A percentile compares a stretch with the other conserved stretches of the same genome.
Conservation (phyloP, 1,140 invertebrate genomes). For the Dendrolimus punctatus region DNA sequence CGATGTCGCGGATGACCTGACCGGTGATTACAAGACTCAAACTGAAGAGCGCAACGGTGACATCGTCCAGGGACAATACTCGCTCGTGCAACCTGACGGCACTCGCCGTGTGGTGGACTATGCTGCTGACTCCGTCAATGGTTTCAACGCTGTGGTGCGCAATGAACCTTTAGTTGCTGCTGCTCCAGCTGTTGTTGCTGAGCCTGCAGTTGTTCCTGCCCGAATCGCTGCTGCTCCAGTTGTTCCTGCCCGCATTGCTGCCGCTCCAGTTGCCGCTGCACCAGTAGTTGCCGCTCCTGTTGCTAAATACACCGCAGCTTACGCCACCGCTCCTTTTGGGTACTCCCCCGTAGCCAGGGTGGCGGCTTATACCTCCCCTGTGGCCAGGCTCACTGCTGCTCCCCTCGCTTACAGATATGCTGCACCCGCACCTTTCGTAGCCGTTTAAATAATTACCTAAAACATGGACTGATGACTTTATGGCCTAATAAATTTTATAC, state of each 20-base stretch:
- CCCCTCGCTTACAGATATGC: constrained; percentile 19
- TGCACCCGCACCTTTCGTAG: constrained; percentile 26
- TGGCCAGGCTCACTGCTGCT: constrained; percentile 3
- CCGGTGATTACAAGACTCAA: constrained; percentile 68
- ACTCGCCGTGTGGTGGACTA: constrained; percentile 77
- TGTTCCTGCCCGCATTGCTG: constrained; percentile 25
- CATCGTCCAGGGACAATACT: constrained; percentile 76
- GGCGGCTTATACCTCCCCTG: background rate
- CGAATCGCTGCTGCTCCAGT: constrained; percentile 29
- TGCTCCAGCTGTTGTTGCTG: constrained; percentile 39
- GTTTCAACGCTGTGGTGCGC: constrained; percentile 71
- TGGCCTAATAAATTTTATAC: constrained; percentile 32
- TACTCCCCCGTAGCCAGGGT: constrained; percentile 24
- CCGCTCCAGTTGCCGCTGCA: constrained; percentile 30
- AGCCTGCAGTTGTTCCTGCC: constrained; percentile 22
- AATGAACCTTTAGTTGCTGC: constrained; percentile 53
- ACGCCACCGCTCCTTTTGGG: constrained; percentile 24
- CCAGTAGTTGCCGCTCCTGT: constrained; percentile 18
- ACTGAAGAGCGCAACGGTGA: constrained; percentile 72
- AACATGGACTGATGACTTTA: constrained; percentile 20
- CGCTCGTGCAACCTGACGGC: constrained; percentile 77
- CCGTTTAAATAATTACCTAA: constrained; percentile 25
- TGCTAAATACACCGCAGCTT: constrained; percentile 25
- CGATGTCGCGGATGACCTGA: constrained; percentile 75
- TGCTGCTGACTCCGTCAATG: constrained; percentile 70